Evolutionary conservation across 1,140 invertebrate species (phyloP).

Genomic region (Eriocheir sinensis): DNA sequence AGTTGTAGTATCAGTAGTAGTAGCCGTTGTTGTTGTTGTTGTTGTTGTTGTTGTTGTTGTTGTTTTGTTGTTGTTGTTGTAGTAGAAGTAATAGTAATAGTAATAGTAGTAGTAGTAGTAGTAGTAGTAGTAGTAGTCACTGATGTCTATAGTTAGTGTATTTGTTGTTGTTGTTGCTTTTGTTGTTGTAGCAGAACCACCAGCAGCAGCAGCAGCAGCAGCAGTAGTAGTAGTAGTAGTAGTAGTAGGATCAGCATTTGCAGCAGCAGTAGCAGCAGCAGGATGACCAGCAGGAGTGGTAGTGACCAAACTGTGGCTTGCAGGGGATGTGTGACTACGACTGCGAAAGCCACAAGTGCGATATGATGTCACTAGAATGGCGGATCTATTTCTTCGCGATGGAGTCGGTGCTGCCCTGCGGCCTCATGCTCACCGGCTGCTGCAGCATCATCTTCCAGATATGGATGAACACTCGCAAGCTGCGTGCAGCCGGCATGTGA

Average conservation of each 20-base stretch:
- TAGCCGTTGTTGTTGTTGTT: no score
- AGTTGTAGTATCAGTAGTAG: no score
- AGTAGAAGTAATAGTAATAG: not conserved
- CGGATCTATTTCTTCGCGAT: conserved; percentile 47
- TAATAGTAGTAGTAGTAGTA: not conserved
- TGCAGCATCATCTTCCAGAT: conserved; percentile 68
- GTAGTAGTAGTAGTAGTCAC: no score
- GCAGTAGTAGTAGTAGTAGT: no score
- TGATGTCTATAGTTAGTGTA: no score
- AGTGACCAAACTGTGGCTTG: not conserved
- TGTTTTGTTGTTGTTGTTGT: no score
- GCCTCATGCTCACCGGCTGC: conserved; percentile 41
- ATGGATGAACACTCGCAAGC: conserved; percentile 53
- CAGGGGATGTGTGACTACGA: conserved; percentile 49
- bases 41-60: no score
- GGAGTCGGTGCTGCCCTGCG: conserved; percentile 51
- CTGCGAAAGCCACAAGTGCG: conserved; percentile 40
- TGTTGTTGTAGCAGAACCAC: no score
- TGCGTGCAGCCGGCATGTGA: conserved; percentile 54
- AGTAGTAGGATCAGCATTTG: no score
- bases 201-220: not conserved
- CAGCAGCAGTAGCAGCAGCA: no score
- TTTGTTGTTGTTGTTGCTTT: no score
- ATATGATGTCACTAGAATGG: not conserved
- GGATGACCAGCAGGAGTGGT: not conserved